Conservation (phyloP, 2,797 vertebrate genomes). For the Paratrypauchen microcephalus region DNA sequence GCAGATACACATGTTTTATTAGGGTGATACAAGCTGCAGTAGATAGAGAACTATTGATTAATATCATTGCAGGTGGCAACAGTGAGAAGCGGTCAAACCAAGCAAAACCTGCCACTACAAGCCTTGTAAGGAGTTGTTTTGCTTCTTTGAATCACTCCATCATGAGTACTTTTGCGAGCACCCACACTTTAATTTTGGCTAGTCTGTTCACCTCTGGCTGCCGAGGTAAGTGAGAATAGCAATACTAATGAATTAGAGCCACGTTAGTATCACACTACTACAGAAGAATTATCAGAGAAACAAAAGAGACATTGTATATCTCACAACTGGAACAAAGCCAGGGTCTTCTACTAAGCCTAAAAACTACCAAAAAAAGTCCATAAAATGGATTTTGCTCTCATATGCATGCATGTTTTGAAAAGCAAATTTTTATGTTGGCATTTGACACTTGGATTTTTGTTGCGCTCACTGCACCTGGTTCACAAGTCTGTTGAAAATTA, state of each 20-base stretch:
- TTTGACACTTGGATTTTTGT: not conserved
- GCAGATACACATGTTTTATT: constrained; percentile 15
- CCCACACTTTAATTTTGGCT: constrained; percentile 9
- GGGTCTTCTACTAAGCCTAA: not conserved
- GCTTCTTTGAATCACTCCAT: not conserved
- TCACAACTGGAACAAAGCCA: not conserved
- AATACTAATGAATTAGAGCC: constrained; percentile 1
- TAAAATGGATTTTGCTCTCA: not conserved
- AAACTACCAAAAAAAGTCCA: not conserved
- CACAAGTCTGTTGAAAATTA: not conserved
- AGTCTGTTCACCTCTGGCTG: not conserved
- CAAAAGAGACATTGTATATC: not conserved
- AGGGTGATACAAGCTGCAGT: not conserved
- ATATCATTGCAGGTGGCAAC: constrained; percentile 30
- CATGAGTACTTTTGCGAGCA: not conserved
- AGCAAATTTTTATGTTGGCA: not conserved
- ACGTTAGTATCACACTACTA: not conserved
- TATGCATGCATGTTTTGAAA: not conserved
- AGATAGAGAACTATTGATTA: constrained; percentile 9
- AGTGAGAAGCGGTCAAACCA: constrained; percentile 31
- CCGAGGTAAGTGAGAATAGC: not conserved
- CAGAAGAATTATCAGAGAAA: not conserved
- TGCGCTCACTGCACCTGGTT: not conserved
- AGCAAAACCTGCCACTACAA: not conserved
- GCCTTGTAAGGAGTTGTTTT: not conserved